These are phyloP conservation scores for Eulimnadia texana DNA, from an alignment of 1,140 invertebrate genomes.

Conservation along the genomic window DNA sequence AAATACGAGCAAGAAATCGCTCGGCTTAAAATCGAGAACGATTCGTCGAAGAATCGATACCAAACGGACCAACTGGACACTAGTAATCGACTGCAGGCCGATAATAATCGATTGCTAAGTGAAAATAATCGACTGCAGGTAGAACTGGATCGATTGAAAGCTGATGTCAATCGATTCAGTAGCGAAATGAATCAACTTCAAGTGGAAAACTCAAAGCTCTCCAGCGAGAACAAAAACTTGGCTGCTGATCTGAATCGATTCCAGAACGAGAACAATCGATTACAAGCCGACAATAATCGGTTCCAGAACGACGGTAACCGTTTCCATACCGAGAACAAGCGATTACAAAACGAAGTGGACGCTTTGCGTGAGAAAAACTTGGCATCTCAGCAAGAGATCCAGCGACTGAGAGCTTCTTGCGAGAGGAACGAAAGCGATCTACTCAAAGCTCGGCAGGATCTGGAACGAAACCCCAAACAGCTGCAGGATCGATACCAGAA, in stretches of 20 bases:
- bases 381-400: slow-evolving; percentile 52
- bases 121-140: slow-evolving; percentile 35
- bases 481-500: slow-evolving; percentile 54
- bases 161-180: slow-evolving; percentile 47
- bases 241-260: slow-evolving; percentile 39
- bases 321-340: slow-evolving; percentile 27
- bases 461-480: slow-evolving; percentile 61
- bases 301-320: slow-evolving; percentile 35
- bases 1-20: slow-evolving; percentile 43
- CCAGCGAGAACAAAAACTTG: slow-evolving; percentile 46
- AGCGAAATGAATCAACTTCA: slow-evolving; percentile 54
- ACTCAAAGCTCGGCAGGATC: slow-evolving; percentile 56
- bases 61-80: slow-evolving; percentile 64
- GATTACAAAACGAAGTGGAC: slow-evolving; percentile 46
- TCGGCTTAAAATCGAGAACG: slow-evolving; percentile 51
- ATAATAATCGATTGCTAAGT: slow-evolving; percentile 14
- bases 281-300: slow-evolving; percentile 53
- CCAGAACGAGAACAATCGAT: slow-evolving; percentile 62
- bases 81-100: slow-evolving; percentile 21
- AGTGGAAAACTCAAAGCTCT: slow-evolving; percentile 42
- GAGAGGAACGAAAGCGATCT: slow-evolving; percentile 36
- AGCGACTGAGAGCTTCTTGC: slow-evolving; percentile 44
- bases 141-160: slow-evolving; percentile 53
- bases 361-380: slow-evolving; percentile 59
- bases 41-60: slow-evolving; percentile 67